Evolutionary conservation across 2,888 invertebrate genomes (phyloP).

Genomic region (Meloe dianella): DNA sequence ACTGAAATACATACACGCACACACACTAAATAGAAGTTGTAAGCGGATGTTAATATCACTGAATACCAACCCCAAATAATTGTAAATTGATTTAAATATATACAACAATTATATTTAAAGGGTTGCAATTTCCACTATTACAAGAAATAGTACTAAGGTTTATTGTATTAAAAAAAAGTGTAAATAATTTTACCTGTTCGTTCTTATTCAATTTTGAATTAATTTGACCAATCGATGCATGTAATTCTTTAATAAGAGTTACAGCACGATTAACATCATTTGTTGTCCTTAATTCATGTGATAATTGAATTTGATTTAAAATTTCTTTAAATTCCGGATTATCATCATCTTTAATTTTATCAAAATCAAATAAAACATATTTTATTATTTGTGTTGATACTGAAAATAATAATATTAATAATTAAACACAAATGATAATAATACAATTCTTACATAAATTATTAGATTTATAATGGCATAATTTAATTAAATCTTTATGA

Average conservation of each 20-base stretch:
- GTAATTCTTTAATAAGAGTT: constrained; percentile 60
- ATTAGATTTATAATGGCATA: constrained; percentile 66
- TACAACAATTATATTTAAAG: too few relatives aligned
- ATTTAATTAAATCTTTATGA: constrained; percentile 74
- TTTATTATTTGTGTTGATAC: constrained; percentile 49
- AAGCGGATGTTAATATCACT: too few relatives aligned
- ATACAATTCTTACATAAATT: constrained; percentile 59
- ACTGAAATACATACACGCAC: too few relatives aligned
- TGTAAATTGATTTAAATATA: too few relatives aligned
- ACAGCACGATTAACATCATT: constrained; percentile 63
- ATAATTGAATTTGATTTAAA: constrained; percentile 61
- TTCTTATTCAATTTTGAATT: constrained; percentile 71
- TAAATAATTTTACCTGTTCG: constrained; percentile 62
- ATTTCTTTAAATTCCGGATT: constrained; percentile 51
- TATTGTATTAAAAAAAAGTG: too few relatives aligned
- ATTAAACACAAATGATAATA: constrained; percentile 13
- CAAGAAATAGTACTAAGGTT: too few relatives aligned
- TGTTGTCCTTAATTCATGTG: constrained; percentile 59
- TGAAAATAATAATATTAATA: constrained; percentile 37
- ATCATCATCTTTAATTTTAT: constrained; percentile 60
- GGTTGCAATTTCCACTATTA: too few relatives aligned
- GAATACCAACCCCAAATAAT: too few relatives aligned
- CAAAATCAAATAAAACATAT: constrained; percentile 65
- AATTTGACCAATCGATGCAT: constrained; percentile 71
- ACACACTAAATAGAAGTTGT: too few relatives aligned